Percentiles rank a stretch among this genome's conserved stretches.
Evolutionary conservation across 1,140 invertebrate genomes (phyloP).

Genomic region (Anastrepha obliqua): DNA sequence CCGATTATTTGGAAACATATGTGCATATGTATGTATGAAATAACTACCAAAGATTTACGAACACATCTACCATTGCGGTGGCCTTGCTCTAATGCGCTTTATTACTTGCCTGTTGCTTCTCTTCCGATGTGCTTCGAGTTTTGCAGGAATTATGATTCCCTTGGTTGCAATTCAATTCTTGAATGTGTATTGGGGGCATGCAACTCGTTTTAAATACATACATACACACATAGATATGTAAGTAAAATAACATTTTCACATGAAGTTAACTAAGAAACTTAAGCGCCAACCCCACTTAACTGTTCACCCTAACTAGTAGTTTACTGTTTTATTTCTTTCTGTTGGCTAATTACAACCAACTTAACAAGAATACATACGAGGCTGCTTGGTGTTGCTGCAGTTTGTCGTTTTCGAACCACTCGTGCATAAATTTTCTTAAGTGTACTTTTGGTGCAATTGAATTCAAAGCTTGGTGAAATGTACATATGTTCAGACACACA

Average conservation of each 20-base stretch:
- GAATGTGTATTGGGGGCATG: neutral
- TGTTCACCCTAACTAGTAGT: neutral
- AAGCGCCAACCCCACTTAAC: neutral
- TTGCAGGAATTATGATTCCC: slow-evolving; percentile 49
- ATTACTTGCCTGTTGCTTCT: slow-evolving; percentile 36
- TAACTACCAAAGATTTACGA: neutral
- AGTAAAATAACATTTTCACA: neutral
- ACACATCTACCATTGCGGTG: neutral
- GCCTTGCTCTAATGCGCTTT: slow-evolving; percentile 16
- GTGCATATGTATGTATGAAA: neutral
- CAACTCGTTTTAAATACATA: neutral
- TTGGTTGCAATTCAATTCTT: slow-evolving; percentile 32
- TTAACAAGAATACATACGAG: slow-evolving; percentile 34
- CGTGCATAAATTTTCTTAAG: slow-evolving; percentile 51
- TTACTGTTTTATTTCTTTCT: slow-evolving; percentile 27
- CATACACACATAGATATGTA: no score
- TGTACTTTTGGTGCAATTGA: slow-evolving; percentile 49
- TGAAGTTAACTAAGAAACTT: neutral
- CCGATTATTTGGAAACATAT: neutral
- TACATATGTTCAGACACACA: neutral
- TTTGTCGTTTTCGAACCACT: slow-evolving; percentile 32
- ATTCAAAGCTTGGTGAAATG: slow-evolving; percentile 36
- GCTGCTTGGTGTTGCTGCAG: slow-evolving; percentile 17
- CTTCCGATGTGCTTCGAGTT: neutral
- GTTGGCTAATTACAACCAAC: slow-evolving; percentile 44